Evolutionary conservation across 2,888 invertebrate species (phyloP), one percentile per base, ranked within the genome.

Genomic region (Scaptomyza polygonia): DNA sequence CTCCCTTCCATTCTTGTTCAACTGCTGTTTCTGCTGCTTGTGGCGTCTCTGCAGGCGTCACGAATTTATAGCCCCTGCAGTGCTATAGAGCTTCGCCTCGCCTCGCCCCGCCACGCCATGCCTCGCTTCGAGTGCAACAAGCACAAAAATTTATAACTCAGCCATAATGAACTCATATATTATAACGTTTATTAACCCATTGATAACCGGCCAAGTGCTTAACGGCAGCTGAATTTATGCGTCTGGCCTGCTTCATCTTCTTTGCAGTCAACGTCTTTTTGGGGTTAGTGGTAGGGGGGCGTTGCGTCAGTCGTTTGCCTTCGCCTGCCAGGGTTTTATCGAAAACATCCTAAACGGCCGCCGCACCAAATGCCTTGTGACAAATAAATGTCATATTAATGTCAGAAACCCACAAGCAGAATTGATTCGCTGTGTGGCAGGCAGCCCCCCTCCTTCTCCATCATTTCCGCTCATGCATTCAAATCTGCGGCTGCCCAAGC

Each of bases 351-450:
- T 61, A 80, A 68, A 69, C 59, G 68, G 62, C 58, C 61, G 69
- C 70, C 69, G 58, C 71, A 62, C 67, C 67, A 70, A 79, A 77
- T 75, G 86, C 67, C 70, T 72, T 71, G 51, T 79, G 84, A 86
- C 88, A 88, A 85, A 85, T 85, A 88, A 88, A 86, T 85, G 85
- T 85, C 85, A 88, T 72, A 85, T 85, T 85, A 88, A 86, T 83
- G 85, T 85, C 85, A 88, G 74, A 75, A 52, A 39, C 67, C 67
- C 82, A 71, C 79, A 82, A 81, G 59, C 79, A 57, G 75, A 85
- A 84, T 84, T 87, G 83, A 87, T 85, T 85, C 69, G 82, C 43
- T 39, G 16, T 67, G 54, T 59, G 73, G 68, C 47, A 47, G 73
- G 68, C 47, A 47, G 12, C 9, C 5, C 7, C 12, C 0, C 5